Base-by-base conservation (phyloP, 2,797 vertebrate species). In the Acestrorhynchus altus region DNA sequence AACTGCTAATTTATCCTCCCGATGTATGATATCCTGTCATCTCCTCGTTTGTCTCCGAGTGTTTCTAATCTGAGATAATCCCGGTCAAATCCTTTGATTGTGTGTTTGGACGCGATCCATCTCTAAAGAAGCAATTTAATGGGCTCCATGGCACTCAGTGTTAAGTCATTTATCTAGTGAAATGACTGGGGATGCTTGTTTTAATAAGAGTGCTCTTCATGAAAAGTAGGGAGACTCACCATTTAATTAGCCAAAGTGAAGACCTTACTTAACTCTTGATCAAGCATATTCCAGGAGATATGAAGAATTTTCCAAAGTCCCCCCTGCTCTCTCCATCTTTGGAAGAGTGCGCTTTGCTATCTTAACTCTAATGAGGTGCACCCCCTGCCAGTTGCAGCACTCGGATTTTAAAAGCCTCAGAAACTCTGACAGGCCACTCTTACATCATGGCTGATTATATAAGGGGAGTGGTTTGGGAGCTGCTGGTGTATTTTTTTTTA, bases 21-120 rank as follows among this genome's bases (percentile, higher is more conserved):
- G 89, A 90, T 91, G 94, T 93, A 95, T 95, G 93, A 85, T 83
- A 91, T 94, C 93, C 93, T 96, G 95, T 96, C 96, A 95, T 93
- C 92, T 91, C 93, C 86, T 91, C 93, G 86, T 93, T 94, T 95
- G 92, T 96, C 90, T 93, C 87, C 80, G 93, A 92, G 91, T 94
- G 94, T 94, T 94, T 94, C 94, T 97, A 97, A 97, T 98, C 96
- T 94, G 92, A 94, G 96, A 96, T 98, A 98, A 99, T 98, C 95
- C 95, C 90, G 92, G 89, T 94, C 93, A 97, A 97, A 98, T 96
- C 95, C 94, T 96, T 96, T 97, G 96, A 98, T 97, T 98, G 96
- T 97, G 94, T 95, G 93, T 96, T 97, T 98, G 96, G 96, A 98
- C 91, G 87, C 60, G 91, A 94, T 98, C 96, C 96, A 98, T 95